A percentile compares a stretch with the other conserved stretches of the same genome.
Evolutionary conservation across 2,888 invertebrate species (phyloP).

Genomic region (Conops quadrifasciatus): DNA sequence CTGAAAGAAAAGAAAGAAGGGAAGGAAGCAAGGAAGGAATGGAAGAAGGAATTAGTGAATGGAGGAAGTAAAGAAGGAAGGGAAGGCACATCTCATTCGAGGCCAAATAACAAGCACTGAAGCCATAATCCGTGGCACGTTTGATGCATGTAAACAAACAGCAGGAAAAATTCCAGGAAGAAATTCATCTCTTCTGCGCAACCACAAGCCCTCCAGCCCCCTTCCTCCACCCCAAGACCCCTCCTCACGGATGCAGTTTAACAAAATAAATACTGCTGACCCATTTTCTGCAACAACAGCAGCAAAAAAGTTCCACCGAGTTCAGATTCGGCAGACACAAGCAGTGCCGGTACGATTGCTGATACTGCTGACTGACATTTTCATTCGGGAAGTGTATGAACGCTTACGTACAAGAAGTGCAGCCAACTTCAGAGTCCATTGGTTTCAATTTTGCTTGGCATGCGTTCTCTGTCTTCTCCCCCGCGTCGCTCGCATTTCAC

Average conservation of each 20-base stretch:
- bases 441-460: background rate
- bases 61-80: no score
- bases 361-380: slow-evolving; percentile 31
- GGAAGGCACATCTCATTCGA: no score
- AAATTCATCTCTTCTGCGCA: no score
- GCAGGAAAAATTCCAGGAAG: no score
- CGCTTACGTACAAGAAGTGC: slow-evolving; percentile 12
- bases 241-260: background rate
- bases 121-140: no score
- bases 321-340: background rate
- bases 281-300: slow-evolving; percentile 17
- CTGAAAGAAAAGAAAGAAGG: no score
- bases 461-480: background rate
- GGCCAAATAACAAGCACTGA: no score
- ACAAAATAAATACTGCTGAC: slow-evolving; percentile 24
- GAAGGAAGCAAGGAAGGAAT: no score
- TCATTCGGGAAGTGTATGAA: background rate
- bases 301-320: slow-evolving; percentile 12
- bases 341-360: background rate
- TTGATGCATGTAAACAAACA: no score
- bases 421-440: slow-evolving; percentile 22
- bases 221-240: no score
- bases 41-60: no score
- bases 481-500: background rate
- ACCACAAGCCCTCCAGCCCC: no score